Conservation (phyloP, 2,888 invertebrate species). For the Drosophila greeni region DNA sequence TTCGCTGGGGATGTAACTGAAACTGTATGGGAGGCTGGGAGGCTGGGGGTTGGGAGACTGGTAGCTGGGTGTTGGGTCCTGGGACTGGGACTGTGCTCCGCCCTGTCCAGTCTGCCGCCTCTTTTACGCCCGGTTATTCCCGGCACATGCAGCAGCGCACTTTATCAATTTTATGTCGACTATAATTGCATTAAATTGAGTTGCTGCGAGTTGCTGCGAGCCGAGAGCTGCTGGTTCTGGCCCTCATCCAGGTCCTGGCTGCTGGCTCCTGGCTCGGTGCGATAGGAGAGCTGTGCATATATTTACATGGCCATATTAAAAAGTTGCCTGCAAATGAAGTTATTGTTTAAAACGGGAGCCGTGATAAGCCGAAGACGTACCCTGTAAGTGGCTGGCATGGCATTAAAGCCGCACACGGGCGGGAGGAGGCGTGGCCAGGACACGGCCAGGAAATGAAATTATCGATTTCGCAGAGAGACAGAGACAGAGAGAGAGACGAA, state of each 20-base stretch:
- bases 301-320: conserved; percentile 30
- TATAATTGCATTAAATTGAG: conserved; percentile 62
- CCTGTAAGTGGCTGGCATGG: conserved; percentile 15
- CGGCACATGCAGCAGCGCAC: conserved; percentile 51
- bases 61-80: background rate
- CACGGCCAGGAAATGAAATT: conserved; percentile 29
- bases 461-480: conserved; percentile 23
- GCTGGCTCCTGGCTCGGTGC: background rate
- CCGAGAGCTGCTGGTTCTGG: background rate
- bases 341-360: conserved; percentile 38
- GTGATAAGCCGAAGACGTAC: conserved; percentile 1
- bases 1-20: background rate
- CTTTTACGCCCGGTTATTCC: conserved; percentile 17
- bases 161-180: conserved; percentile 64
- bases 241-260: background rate
- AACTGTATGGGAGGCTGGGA: background rate
- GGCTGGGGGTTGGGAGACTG: background rate
- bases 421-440: conserved; percentile 9
- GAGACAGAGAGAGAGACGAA: background rate
- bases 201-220: conserved; percentile 25
- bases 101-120: conserved; percentile 12
- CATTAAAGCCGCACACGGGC: conserved; percentile 6
- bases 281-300: conserved; percentile 13
- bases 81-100: background rate
- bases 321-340: conserved; percentile 52